These are phyloP conservation scores for Lithosia quadra DNA, from an alignment of 2,888 invertebrate species.

Conservation along the genomic window DNA sequence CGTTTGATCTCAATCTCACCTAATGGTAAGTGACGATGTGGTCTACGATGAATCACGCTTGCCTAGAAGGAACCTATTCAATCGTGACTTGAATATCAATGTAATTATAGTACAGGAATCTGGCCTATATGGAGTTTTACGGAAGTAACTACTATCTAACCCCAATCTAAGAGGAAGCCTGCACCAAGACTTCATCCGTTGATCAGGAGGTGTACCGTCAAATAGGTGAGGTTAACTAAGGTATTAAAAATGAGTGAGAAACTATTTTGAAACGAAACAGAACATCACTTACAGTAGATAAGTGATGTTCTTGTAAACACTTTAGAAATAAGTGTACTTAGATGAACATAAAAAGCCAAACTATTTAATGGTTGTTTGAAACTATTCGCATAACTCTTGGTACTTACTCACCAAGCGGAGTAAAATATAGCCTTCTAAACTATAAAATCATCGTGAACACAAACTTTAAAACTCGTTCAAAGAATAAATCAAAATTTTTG, in stretches of 20 bases:
- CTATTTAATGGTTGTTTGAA: neutral
- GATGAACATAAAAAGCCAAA: conserved; percentile 6
- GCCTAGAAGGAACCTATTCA: too few species aligned
- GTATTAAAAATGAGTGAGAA: neutral
- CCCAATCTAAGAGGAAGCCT: too few species aligned
- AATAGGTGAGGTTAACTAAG: neutral
- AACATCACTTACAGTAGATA: neutral
- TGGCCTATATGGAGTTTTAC: too few species aligned
- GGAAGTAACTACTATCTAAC: too few species aligned
- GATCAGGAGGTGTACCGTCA: too few species aligned
- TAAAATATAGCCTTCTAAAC: neutral
- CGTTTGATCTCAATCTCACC: too few species aligned
- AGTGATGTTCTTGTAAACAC: conserved; percentile 1
- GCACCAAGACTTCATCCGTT: too few species aligned
- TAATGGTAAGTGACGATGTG: too few species aligned
- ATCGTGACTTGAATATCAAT: too few species aligned
- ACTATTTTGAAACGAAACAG: neutral
- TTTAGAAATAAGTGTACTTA: neutral
- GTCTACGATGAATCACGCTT: too few species aligned
- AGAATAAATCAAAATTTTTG: neutral
- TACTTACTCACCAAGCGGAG: neutral
- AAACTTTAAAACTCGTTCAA: conserved; percentile 3
- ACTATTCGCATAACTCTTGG: conserved; percentile 6
- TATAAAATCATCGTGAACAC: conserved; percentile 1
- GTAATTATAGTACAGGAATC: too few species aligned